Evolutionary conservation across 2,113 vertebrate species (phyloP), one percentile per base, ranked within the genome.

Genomic region (Cisticola juncidis): DNA sequence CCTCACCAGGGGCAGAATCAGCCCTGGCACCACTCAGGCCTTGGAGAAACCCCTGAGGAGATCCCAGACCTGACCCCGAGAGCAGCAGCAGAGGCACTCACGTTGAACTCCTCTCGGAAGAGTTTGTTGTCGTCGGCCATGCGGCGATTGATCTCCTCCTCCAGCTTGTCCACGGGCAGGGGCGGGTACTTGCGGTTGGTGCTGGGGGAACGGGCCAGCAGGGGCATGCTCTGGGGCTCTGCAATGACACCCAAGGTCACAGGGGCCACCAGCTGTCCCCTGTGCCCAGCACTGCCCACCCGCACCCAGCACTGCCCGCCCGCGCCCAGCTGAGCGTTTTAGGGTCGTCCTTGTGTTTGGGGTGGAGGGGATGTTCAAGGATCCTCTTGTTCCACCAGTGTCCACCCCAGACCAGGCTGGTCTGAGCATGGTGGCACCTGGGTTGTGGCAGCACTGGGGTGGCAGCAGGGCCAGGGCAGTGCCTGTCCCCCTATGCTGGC

Each of bases 81-180:
- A 65, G 36, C 38, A 53, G 86, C 31, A 64, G 58, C 18, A 53
- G 74, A 33, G 90, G 72, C 64, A 98, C 98, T 98, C 98, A 99
- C 99, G 11, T 99, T 99, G 96, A 99, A 99, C 97, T 99, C 99
- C 93, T 99, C 99, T 74, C 99, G 98, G 96, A 99, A 99, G 92
- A 99, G 99, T 91, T 99, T 99, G 97, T 99, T 99, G 98, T 99
- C 99, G 35, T 99, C 99, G 3, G 99, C 99, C 99, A 99, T 99
- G 88, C 99, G 98, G 28, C 99, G 99, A 88, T 99, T 99, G 97
- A 99, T 99, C 98, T 99, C 99, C 97, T 99, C 99, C 96, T 99
- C 99, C 57, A 99, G 98, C 95, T 99, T 99, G 94, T 99, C 99
- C 10, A 99, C 98, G 14, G 98, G 98, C 97, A 99, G 98, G 1